Evolutionary conservation across 2,888 invertebrate genomes (phyloP), one percentile per base, ranked within the genome.

Genomic region (Tethea ocularis): DNA sequence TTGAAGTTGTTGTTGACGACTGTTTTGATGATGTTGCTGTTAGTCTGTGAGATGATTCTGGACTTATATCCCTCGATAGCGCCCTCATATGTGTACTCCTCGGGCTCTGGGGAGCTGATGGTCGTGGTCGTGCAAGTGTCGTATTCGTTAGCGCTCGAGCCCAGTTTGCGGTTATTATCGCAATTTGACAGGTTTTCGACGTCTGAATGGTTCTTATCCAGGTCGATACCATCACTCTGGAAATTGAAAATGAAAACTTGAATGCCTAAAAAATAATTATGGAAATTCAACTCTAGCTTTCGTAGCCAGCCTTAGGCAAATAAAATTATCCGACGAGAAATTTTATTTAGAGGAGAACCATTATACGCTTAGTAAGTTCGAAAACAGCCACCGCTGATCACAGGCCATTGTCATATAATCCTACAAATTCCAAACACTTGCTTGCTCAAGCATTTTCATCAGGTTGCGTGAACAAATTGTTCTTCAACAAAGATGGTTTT

Each of bases 61-160:
- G 96, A 96, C 73, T 97, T 96, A 87, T 97, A 97, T 71, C 96
- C 96, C 80, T 97, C 96, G 72, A 97, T 97, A 73, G 97, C 97
- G 73, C 97, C 96, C 86, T 97, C 97, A 84, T 97, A 97, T 0
- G 97, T 97, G 86, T 97, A 97, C 83, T 97, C 97, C 76, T 96
- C 95, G 36, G 95, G 95, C 84, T 96, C 95, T 1, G 95, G 95
- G 52, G 96, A 95, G 80, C 95, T 95, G 69, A 94, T 94, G 52
- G 95, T 95, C 69, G 94, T 95, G 59, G 95, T 95, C 73, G 95
- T 95, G 69, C 94, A 95, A 41, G 95, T 95, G 77, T 96, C 95
- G 88, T 96, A 95, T 84, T 94, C 95, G 79, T 93, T 93, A 67
- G 92, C 90, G 68, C 93, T 93, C 61, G 93, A 93, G 73, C 91